Evolutionary conservation across 2,113 vertebrate genomes (phyloP), one percentile per base, ranked within the genome.

Genomic region (Chionodraco myersi): DNA sequence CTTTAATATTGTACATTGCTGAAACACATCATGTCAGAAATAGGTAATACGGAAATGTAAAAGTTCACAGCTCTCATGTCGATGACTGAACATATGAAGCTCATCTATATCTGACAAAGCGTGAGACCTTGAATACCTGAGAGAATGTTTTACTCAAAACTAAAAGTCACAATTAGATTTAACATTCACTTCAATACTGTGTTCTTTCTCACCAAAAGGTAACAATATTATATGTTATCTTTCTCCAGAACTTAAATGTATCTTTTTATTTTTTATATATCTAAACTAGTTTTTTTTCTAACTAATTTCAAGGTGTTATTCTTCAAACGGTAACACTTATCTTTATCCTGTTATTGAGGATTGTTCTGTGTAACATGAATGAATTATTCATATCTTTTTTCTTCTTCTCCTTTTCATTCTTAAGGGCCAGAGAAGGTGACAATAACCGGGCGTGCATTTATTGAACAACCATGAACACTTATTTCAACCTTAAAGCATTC

Each of bases 91-190:
- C n/a, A 60, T 16, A 49, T 16, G 49, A 10, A 41, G 36, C 21
- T 58, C 47, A 67, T 10, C 2, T 13, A 53, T 10, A 59, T 4
- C 44, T 51, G 14, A 41, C 5, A 64, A 51, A 44, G 53, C 1
- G 1, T 45, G 21, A 45, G 26, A 44, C 48, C 10, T 23, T 48
- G 18, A 60, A 61, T 67, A 67, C 78, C 70, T 67, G 78, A 80
- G 68, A 62, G 12, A 41, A 18, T 5, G 26, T 36, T 58, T 2
- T 21, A 15, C 5, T 16, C 3, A 6, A 10, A 4, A n/a, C 36
- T 1, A 41, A 41, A 41, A 41, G 36, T 36, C n/a, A 36, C 52
- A n/a, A 48, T 23, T 57, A 75, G 7, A 41, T 26, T n/a, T 30
- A 30, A 14, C 9, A 12, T 21, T n/a, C 26, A 36, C 11, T 66